Evolutionary conservation across 2,113 vertebrate species (phyloP), one percentile per base, ranked within the genome.

Genomic region (Patagioenas fasciata): DNA sequence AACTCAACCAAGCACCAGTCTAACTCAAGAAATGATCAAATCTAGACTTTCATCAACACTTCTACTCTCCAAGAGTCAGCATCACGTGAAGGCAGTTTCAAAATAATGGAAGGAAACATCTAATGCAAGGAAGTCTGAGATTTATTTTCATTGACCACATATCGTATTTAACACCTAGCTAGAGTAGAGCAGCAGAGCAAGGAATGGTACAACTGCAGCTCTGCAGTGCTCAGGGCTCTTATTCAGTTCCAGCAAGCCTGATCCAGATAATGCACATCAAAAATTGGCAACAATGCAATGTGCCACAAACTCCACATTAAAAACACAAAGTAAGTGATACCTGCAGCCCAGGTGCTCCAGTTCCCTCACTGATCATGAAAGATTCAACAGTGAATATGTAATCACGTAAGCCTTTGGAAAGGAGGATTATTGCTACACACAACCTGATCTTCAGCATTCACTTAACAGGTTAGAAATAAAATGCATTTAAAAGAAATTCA

Each of bases 381-480:
- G 71, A 86, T 81, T 93, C 72, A 86, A 44, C 61, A 91, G 31
- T n/a, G 61, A 92, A 81, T 67, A 78, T 6, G 20, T 47, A 89
- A 92, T 26, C 47, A 53, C 61, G 74, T 50, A 91, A 85, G 61
- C 48, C 61, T 71, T 85, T 80, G 51, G 38, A 85, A 86, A 50
- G 54, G 42, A 0, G 1, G 26, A 73, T 31, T 36, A 15, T 71
- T 74, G 51, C 65, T 67, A 67, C 61, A n/a, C 26, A 83, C 16
- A 74, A 72, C 50, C 74, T 80, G 61, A 86, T 93, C 85, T 81
- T 79, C 44, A 81, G 79, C 48, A 53, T 62, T 77, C 67, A 62
- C 34, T 91, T 75, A 96, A 92, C 67, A 84, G 36, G 70, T 54
- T 26, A 71, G 60, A 92, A 93, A 67, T 61, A 81, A 57, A n/a